Conservation (phyloP, 2,797 vertebrate species). For the Pangasius macronema region DNA sequence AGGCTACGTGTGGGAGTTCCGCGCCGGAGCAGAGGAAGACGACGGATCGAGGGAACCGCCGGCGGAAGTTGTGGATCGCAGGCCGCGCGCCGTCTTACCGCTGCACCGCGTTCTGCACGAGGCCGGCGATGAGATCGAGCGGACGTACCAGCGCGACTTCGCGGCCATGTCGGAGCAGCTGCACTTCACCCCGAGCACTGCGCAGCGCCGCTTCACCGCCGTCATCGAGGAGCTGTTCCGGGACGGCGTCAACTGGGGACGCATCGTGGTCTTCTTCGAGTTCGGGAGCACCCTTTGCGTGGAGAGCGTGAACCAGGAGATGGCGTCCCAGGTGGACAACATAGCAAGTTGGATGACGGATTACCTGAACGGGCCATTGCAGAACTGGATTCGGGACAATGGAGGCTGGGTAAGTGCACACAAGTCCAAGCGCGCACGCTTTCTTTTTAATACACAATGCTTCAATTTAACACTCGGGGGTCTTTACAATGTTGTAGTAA, state of each 20-base stretch:
- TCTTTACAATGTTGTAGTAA: neutral
- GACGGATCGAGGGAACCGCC: constrained; percentile 44
- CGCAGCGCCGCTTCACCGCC: constrained; percentile 75
- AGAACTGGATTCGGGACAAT: constrained; percentile 88
- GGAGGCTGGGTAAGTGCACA: constrained; percentile 88
- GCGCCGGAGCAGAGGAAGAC: constrained; percentile 31
- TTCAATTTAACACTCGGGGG: neutral
- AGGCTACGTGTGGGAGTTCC: constrained; percentile 82
- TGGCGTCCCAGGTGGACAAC: constrained; percentile 81
- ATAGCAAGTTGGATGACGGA: constrained; percentile 89
- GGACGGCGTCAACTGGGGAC: constrained; percentile 91
- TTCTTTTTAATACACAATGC: neutral
- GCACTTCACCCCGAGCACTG: constrained; percentile 76
- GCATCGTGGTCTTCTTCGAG: constrained; percentile 89
- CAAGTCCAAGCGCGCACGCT: too few species aligned
- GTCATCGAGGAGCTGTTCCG: constrained; percentile 88
- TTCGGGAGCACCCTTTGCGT: constrained; percentile 87
- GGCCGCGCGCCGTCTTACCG: constrained; percentile 35
- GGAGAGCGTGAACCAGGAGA: constrained; percentile 82
- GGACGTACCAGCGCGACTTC: constrained; percentile 80
- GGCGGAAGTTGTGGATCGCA: constrained; percentile 53
- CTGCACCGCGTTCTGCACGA: constrained; percentile 80
- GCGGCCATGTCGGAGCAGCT: constrained; percentile 80
- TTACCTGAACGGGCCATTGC: constrained; percentile 86
- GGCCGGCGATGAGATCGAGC: constrained; percentile 81